phyloP scores from a whole-genome alignment of 2,797 vertebrate species.

The Cossypha dichroa region DNA sequence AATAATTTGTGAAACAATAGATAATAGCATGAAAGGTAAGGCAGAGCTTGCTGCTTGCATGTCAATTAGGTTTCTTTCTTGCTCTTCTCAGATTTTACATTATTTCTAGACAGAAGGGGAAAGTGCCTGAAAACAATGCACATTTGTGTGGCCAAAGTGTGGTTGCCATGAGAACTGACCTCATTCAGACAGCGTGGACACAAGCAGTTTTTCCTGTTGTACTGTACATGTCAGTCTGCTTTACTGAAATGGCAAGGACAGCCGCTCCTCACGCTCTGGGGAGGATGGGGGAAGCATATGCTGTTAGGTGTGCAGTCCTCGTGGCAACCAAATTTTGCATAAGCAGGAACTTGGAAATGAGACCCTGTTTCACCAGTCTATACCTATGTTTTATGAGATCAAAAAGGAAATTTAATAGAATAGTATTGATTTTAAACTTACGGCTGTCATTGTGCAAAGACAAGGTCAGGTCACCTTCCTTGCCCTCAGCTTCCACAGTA shows the following conservation, averaged over 20 bases:
- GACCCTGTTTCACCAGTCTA: neutral
- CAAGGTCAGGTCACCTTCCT: neutral
- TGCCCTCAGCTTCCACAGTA: neutral
- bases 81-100: neutral
- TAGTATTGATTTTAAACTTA: neutral
- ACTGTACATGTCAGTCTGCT: too few relatives aligned
- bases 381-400: neutral
- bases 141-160: neutral
- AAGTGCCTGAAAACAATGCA: neutral
- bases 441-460: neutral
- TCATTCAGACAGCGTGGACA: neutral
- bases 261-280: rapidly evolving
- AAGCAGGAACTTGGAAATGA: neutral
- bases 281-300: neutral
- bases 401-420: neutral
- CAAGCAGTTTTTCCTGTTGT: neutral
- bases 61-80: neutral
- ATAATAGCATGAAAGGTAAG: neutral
- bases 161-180: slow-evolving; percentile 40
- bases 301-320: rapidly evolving
- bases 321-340: neutral
- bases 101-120: neutral
- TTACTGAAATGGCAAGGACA: neutral
- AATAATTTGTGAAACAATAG: neutral
- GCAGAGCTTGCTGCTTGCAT: neutral